phyloP scores from a whole-genome alignment of 1,140 invertebrate genomes.

The Drosophila kurseongensis region DNA sequence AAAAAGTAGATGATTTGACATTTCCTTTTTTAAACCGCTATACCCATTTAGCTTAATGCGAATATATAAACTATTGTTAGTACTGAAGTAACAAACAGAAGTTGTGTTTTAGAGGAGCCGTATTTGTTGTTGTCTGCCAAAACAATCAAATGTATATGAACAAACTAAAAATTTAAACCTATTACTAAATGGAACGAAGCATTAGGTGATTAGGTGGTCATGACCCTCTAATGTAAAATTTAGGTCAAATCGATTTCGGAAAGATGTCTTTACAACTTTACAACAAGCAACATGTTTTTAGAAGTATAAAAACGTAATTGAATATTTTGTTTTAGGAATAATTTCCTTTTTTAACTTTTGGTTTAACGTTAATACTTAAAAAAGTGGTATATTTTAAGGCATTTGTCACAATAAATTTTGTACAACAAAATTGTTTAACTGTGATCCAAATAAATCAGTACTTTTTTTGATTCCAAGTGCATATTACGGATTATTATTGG shows the following conservation, averaged over 20 bases:
- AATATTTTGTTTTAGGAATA: background rate
- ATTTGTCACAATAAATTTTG: no score
- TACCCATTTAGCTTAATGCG: no score
- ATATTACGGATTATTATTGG: no score
- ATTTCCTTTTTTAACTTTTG: no score
- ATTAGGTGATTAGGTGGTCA: conserved; percentile 5
- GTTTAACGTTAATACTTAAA: no score
- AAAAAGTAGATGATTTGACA: no score
- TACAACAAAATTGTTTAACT: no score
- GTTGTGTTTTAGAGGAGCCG: background rate
- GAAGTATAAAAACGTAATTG: background rate
- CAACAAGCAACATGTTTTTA: background rate
- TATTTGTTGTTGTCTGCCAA: background rate
- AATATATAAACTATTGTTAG: no score
- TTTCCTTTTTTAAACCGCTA: no score
- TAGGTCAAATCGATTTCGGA: conserved; percentile 24
- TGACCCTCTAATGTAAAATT: conserved; percentile 4
- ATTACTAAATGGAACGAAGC: background rate
- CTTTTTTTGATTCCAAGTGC: no score
- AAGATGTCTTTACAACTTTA: background rate
- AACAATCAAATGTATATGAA: background rate
- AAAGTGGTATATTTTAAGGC: no score
- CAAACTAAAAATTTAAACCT: background rate
- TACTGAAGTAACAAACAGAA: background rate
- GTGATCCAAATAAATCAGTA: no score